Evolutionary conservation across 2,113 vertebrate genomes (phyloP), one percentile per base, ranked within the genome.

Genomic region (Microcebus jonahi): DNA sequence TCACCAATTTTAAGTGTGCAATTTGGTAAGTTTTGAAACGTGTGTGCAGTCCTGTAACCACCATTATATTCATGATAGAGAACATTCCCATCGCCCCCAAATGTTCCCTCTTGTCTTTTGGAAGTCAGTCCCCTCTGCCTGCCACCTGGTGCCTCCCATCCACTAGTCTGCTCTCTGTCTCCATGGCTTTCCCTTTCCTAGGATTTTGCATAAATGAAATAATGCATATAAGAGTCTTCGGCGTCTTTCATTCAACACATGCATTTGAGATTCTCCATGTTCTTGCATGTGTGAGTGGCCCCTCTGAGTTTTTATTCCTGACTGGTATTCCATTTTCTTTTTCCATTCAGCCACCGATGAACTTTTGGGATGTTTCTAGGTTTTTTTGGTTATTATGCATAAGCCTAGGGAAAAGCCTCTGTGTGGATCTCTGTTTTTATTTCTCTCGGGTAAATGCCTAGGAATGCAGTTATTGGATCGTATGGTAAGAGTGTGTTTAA

Each of bases 61-160:
- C 34, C 14, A 17, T 31, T n/a, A 7, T 11, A 8, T 36, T 70
- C 39, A 11, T 2, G 20, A 34, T 4, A 27, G 13, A 67, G 29
- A 34, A 48, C 27, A 3, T 31, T 88, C 21, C 34, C 34, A 18
- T 50, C 45, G 5, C 61, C 18, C 6, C 65, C 2, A 13, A 53
- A 91, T 6, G 1, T 20, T 25, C 11, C n/a, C 17, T 3, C 0
- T 1, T 14, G 57, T 6, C 65, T 4, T 25, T 53, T 6, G 17
- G 25, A 68, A 9, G 25, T 76, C 65, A 65, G 1, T 23, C 7
- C 18, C 11, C 13, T 75, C 57, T 48, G 27, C 34, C 48, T 36
- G n/a, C 3, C 17, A 36, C n/a, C 48, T 27, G 79, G 14, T 9
- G 34, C 3, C 48, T 20, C 34, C 34, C 25, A 48, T 6, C 55